These are phyloP conservation scores for Ichneumon xanthorius DNA, from an alignment of 2,888 invertebrate species.

Conservation along the genomic window DNA sequence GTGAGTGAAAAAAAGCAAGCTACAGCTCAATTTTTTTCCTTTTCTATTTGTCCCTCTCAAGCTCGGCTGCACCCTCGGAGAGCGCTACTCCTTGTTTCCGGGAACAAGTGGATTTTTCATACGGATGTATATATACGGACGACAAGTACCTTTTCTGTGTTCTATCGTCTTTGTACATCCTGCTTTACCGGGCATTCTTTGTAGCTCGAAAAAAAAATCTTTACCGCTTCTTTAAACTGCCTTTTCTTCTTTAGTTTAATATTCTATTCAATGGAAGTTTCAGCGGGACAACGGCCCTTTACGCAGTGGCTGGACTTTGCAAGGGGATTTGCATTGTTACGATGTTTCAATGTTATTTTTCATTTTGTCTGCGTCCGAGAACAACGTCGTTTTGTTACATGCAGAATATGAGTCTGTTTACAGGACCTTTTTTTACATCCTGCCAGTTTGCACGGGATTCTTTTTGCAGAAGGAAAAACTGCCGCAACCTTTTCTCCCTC, in stretches of 20 bases:
- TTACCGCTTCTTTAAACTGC: background rate
- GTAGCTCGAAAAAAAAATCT: slow-evolving; percentile 9
- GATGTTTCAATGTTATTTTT: background rate
- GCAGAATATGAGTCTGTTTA: background rate
- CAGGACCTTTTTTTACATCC: background rate
- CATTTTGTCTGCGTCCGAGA: background rate
- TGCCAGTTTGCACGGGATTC: background rate
- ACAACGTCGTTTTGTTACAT: background rate
- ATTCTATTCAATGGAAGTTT: background rate
- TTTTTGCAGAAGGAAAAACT: slow-evolving; percentile 1
- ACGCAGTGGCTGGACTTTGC: background rate
- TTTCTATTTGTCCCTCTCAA: slow-evolving; percentile 42
- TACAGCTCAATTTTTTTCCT: slow-evolving; percentile 11
- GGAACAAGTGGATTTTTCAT: slow-evolving; percentile 58
- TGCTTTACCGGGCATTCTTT: slow-evolving; percentile 31
- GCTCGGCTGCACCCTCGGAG: slow-evolving; percentile 24
- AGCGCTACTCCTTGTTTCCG: slow-evolving; percentile 33
- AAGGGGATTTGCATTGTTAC: background rate
- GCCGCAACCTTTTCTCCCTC: slow-evolving; percentile 10
- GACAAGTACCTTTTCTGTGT: slow-evolving; percentile 24
- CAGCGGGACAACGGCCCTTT: background rate
- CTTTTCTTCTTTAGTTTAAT: slow-evolving; percentile 8
- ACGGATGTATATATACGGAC: slow-evolving; percentile 31
- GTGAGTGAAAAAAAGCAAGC: slow-evolving; percentile 11
- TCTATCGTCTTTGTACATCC: slow-evolving; percentile 1